Evolutionary conservation across 2,888 invertebrate genomes (phyloP).

Genomic region (Polydrusus pterygomalis): DNA sequence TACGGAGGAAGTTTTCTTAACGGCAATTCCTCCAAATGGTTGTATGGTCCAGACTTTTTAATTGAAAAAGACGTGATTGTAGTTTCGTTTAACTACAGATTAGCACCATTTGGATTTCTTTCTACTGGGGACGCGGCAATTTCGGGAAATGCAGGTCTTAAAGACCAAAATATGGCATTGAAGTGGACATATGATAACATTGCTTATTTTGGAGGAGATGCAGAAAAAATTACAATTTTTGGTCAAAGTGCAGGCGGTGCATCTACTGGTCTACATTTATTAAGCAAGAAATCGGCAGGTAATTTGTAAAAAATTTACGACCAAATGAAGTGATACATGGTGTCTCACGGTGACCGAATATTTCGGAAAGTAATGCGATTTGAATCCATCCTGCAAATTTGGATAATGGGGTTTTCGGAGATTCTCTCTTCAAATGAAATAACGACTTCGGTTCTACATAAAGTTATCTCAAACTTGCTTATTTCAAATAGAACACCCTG

Average conservation of each 20-base stretch:
- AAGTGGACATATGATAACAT: slow-evolving; percentile 59
- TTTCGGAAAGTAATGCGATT: no score
- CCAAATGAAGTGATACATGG: no score
- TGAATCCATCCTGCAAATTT: no score
- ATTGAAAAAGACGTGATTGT: slow-evolving; percentile 29
- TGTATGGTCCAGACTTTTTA: slow-evolving; percentile 33
- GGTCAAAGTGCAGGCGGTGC: slow-evolving; percentile 56
- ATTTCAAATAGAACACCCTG: no score
- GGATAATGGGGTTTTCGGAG: no score
- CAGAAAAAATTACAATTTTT: slow-evolving; percentile 56
- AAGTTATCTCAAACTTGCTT: no score
- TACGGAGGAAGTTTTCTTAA: neutral
- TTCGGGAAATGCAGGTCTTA: neutral
- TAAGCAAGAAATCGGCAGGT: slow-evolving; percentile 19
- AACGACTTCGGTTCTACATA: no score
- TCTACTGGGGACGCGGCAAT: neutral
- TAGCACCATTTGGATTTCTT: slow-evolving; percentile 55
- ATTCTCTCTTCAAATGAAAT: no score
- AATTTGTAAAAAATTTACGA: no score
- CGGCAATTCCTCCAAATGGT: neutral
- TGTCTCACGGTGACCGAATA: no score
- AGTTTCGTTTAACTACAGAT: slow-evolving; percentile 28
- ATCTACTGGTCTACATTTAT: neutral
- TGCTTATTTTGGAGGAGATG: slow-evolving; percentile 54
- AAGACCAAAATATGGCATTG: neutral